Evolutionary conservation across 2,888 invertebrate species (phyloP), one percentile per base, ranked within the genome.

Genomic region (Ormyrus labotus): DNA sequence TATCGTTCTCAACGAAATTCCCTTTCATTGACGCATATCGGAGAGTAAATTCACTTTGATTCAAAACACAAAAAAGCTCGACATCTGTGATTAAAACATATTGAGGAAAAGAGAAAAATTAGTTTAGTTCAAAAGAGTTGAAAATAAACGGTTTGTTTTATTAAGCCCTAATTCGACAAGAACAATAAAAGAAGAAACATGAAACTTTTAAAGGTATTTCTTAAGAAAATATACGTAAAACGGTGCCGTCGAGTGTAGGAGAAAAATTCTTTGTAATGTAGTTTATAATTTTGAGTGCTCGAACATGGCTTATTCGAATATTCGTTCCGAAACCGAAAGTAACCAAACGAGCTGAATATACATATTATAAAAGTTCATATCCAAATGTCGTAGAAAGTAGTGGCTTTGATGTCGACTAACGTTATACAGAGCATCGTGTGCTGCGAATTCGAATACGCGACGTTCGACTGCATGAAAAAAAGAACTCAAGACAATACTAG

Each of bases 401-500:
- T 48, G 47, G 51, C 68, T 61, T 73, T 79, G 68, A 69, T 73
- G 63, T 79, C 74, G 48, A 77, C 2, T 64, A 68, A 75, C 51
- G 11, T 69, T 57, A 63, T 72, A 64, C 34, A 51, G 65, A 60
- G 13, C 61, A 65, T 77, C 58, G 55, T 47, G 47, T 67, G 55
- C 13, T 76, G 72, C 64, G 50, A 68, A 73, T 70, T 82, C 61
- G 65, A 77, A 65, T 72, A 60, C 69, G 70, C 68, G 70, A 77
- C 19, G 73, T 82, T 80, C 68, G 79, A 80, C 65, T 73, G 64
- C 45, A 77, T 73, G 65, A 61, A 67, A 9, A 68, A 78, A 75
- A 67, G 55, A 79, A 82, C 82, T 74, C 58, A 78, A 82, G 82
- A 82, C 82, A 82, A 82, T 82, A 82, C 80, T 82, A 82, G 82